Evolutionary conservation across 2,888 invertebrate genomes (phyloP).

Genomic region (Drosophila rubida): DNA sequence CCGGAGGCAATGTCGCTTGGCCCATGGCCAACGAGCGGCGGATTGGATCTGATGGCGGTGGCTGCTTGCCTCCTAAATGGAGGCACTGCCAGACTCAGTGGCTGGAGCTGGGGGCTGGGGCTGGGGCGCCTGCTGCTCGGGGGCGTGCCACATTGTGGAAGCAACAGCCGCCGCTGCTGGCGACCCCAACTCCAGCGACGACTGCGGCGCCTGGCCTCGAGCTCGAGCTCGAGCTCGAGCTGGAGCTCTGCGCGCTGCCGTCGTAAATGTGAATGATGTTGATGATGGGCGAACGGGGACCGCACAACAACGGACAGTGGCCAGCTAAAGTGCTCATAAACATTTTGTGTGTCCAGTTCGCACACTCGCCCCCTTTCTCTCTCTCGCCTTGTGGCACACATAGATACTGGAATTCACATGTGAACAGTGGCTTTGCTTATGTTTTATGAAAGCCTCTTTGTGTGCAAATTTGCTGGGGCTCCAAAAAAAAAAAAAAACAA

Average conservation of each 20-base stretch:
- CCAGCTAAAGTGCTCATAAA: constrained; percentile 74
- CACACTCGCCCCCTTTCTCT: background rate
- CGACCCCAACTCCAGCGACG: constrained; percentile 7
- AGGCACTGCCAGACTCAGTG: too few relatives aligned
- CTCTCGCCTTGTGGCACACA: background rate
- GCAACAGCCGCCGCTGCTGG: constrained; percentile 57
- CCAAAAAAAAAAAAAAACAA: constrained; percentile 23
- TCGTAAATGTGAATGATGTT: constrained; percentile 80
- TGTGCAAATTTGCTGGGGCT: constrained; percentile 58
- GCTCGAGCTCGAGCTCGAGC: constrained; percentile 12
- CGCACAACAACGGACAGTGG: constrained; percentile 59
- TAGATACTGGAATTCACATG: background rate
- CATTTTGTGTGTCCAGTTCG: constrained; percentile 56
- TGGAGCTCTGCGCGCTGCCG: constrained; percentile 1
- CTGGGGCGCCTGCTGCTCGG: background rate
- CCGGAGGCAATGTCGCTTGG: constrained; percentile 34
- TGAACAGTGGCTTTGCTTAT: constrained; percentile 38
- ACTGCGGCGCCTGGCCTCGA: constrained; percentile 8
- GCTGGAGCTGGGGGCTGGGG: too few relatives aligned
- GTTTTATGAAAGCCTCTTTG: constrained; percentile 60
- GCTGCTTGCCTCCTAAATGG: background rate
- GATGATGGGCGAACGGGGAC: constrained; percentile 67
- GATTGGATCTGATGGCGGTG: constrained; percentile 11
- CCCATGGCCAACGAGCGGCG: constrained; percentile 37
- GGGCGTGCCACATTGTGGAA: constrained; percentile 31